Evolutionary conservation across 1,140 invertebrate species (phyloP), one percentile per base, ranked within the genome.

Genomic region (Paramacrobiotus metropolitanus): DNA sequence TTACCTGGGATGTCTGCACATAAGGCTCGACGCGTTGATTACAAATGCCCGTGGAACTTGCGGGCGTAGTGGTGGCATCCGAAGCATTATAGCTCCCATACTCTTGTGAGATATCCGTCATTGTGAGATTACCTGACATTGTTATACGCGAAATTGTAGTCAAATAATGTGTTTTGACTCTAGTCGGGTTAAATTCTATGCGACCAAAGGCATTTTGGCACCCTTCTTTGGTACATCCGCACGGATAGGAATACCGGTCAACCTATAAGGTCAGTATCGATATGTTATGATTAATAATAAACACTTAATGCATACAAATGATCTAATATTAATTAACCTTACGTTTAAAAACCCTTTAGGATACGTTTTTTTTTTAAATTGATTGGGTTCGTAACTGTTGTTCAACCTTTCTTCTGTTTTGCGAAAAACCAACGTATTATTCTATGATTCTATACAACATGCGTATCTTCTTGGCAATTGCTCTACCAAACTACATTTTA

Each of bases 121-220:
- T n/a, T n/a, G n/a, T n/a, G n/a, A n/a, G n/a, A n/a, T n/a, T n/a
- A 24, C 48, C 24, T 9, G 9, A 18, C 4, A 4, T 55, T 9
- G 48, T 24, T 62, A 97, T 71, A 61, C 89, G 79, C 90, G 95
- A 94, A 9, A 96, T 75, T 0, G 92, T 96, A 68, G 95, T 89
- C 65, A 94, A 90, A 68, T 93, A 96, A 74, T 97, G 92, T n/a
- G 88, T 94, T 60, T 89, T 80, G 1, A 97, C 92, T 61, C 91
- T 79, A 30, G 90, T 81, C 0, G 90, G 89, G 74, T 96, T 94
- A 68, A 96, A 96, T 71, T 96, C 92, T 63, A 95, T 87, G 61
- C 93, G 78, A 3, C 93, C 93, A 60, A 82, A 82, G 1, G 81
- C 82, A 73, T 98, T 98, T 31, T 81, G 84, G 73, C 93, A 98